Conservation (phyloP, 2,888 invertebrate genomes). For the Bembecia ichneumoniformis region DNA sequence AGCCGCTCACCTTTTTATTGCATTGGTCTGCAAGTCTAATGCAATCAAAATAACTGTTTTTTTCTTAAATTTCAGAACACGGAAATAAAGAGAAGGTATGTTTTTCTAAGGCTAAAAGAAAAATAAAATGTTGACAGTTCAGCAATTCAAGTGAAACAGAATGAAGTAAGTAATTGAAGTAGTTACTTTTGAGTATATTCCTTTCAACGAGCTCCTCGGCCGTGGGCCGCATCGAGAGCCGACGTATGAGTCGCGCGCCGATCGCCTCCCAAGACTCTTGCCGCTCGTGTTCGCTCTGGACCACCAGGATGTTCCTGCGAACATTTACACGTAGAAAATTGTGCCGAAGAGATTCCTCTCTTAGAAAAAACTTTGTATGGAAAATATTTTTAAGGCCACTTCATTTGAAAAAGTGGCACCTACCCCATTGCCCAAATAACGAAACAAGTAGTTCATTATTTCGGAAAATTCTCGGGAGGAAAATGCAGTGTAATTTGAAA, state of each 20-base stretch:
- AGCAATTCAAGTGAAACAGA: background rate
- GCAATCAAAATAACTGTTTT: background rate
- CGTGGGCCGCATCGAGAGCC: conserved; percentile 97
- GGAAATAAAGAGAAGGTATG: background rate
- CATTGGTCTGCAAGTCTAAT: background rate
- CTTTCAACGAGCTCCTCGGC: conserved; percentile 97
- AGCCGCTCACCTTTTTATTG: too few relatives aligned
- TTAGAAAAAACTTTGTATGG: too few relatives aligned
- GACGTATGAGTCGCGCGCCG: conserved; percentile 92
- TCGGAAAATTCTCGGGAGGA: too few relatives aligned
- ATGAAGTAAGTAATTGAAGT: background rate
- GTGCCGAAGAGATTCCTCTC: conserved; percentile 16
- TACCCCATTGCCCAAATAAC: too few relatives aligned
- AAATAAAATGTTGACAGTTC: background rate
- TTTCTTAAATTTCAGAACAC: background rate
- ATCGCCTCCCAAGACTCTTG: conserved; percentile 94
- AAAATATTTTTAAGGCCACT: too few relatives aligned
- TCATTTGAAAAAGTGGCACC: too few relatives aligned
- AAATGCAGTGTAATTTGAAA: too few relatives aligned
- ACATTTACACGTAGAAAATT: conserved; percentile 24
- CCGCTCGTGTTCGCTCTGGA: conserved; percentile 91
- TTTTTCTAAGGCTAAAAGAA: background rate
- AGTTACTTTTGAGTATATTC: conserved; percentile 95
- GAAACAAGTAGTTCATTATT: too few relatives aligned
- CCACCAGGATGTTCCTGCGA: conserved; percentile 89